Percentiles rank a stretch among this genome's conserved stretches.
Conservation (phyloP, 2,797 vertebrate species). For the Peromyscus aztecus region DNA sequence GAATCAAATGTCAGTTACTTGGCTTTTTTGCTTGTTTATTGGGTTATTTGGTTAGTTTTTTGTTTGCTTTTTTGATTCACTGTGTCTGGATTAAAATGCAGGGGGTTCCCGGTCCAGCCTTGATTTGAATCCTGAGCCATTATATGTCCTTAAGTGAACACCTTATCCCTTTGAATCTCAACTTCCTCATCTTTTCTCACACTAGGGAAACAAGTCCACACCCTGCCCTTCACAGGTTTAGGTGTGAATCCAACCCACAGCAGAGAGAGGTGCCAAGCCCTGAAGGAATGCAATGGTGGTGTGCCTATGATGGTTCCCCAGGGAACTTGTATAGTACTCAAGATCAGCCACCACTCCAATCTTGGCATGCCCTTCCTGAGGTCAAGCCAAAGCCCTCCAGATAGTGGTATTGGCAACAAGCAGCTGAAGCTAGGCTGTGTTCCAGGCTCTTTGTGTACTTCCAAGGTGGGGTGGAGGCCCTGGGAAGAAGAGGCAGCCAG, state of each 20-base stretch:
- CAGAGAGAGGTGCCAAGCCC: neutral
- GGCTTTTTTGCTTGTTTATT: neutral
- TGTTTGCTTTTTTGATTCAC: neutral
- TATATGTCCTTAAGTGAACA: neutral
- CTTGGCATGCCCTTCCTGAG: neutral
- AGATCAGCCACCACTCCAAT: neutral
- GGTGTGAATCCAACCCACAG: neutral
- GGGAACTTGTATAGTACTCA: neutral
- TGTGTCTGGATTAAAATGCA: slow-evolving; percentile 32
- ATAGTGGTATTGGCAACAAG: neutral
- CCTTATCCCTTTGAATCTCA: neutral
- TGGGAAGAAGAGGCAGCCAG: neutral
- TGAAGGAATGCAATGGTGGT: neutral
- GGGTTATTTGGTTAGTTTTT: neutral
- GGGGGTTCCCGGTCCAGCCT: neutral
- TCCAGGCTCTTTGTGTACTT: neutral
- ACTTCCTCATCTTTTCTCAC: neutral
- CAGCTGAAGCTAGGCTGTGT: slow-evolving; percentile 14
- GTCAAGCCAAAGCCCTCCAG: neutral
- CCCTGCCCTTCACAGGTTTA: neutral
- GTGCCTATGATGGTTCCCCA: neutral
- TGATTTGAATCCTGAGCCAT: neutral
- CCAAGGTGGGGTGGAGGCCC: neutral
- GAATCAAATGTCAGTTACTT: neutral
- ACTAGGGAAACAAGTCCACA: slow-evolving; percentile 29